Conservation (phyloP, 2,113 vertebrate genomes). For the Siniperca chuatsi region DNA sequence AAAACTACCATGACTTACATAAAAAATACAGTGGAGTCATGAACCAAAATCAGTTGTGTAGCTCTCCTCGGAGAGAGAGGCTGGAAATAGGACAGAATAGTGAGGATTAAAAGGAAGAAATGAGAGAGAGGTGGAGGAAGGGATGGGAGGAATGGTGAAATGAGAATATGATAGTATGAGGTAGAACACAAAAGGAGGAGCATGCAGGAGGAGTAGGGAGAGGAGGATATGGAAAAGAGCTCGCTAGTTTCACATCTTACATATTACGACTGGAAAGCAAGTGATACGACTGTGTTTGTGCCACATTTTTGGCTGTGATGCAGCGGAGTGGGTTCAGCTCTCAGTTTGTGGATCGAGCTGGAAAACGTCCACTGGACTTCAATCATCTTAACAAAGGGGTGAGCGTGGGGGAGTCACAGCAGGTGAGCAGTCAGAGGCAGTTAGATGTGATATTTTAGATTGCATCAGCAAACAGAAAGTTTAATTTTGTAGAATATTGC, state of each 20-base stretch:
- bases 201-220: background rate
- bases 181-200: background rate
- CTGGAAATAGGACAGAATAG: background rate
- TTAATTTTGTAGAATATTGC: background rate
- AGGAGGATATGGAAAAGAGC: background rate
- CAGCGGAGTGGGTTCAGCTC: background rate
- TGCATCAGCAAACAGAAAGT: constrained; percentile 11
- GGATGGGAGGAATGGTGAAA: background rate
- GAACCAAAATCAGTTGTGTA: background rate
- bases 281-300: background rate
- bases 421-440: background rate
- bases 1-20: background rate
- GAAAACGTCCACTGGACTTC: background rate
- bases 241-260: background rate
- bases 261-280: background rate
- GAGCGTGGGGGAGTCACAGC: background rate
- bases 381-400: background rate
- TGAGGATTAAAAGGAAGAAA: background rate
- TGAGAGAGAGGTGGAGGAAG: background rate
- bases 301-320: background rate
- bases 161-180: background rate
- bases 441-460: constrained; percentile 12
- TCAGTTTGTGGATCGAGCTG: background rate
- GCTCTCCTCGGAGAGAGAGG: background rate
- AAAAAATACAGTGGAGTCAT: background rate